Conservation (phyloP, 2,113 vertebrate species). For the Catharus fuscescens region DNA sequence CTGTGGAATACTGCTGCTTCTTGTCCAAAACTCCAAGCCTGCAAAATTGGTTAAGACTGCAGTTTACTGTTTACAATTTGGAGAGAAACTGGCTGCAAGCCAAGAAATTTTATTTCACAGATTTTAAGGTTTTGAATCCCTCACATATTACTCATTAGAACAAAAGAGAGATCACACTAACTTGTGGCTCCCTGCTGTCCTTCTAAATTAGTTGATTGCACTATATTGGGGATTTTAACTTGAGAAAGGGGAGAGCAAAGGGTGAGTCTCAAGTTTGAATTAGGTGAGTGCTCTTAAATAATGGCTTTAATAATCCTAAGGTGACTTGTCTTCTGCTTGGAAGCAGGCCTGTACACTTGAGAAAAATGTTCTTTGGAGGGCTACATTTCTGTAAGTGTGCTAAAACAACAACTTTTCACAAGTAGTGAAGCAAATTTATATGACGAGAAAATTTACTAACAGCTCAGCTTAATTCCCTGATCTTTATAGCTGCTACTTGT, state of each 20-base stretch:
- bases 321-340: neutral
- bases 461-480: neutral
- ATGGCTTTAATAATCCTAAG: neutral
- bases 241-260: neutral
- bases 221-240: neutral
- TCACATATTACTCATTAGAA: neutral
- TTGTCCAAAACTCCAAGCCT: neutral
- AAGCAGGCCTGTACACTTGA: neutral
- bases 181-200: neutral
- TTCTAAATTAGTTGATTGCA: neutral
- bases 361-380: neutral
- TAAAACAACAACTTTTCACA: neutral
- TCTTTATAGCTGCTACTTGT: neutral
- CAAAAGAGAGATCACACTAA: neutral
- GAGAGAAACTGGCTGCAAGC: neutral
- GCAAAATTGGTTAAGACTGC: neutral
- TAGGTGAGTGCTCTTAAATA: neutral
- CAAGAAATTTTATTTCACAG: neutral
- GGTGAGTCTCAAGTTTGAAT: neutral
- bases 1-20: neutral
- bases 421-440: neutral
- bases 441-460: neutral
- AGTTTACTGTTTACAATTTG: neutral
- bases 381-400: neutral
- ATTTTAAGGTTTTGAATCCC: neutral